These are phyloP conservation scores for Stichodactyla helianthus DNA, from an alignment of 64 coral and sea anemone genomes.

Conservation along the genomic window DNA sequence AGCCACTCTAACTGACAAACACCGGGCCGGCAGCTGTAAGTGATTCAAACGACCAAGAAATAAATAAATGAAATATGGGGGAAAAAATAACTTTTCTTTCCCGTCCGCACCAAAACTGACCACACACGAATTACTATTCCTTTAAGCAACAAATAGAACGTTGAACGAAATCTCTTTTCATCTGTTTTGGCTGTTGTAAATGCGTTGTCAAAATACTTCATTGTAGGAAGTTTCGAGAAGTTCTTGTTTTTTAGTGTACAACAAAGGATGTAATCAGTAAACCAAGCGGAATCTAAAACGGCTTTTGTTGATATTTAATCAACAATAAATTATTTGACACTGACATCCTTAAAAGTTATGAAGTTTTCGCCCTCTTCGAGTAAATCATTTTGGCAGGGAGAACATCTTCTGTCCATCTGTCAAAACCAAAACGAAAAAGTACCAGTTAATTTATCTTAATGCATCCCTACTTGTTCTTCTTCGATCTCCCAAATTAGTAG, in stretches of 20 bases:
- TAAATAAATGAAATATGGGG: too few species aligned
- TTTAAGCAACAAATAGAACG: not conserved
- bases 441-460: not conserved
- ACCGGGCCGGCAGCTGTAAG: too few species aligned
- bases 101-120: too few species aligned
- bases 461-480: not conserved
- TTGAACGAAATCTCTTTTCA: not conserved
- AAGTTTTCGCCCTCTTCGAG: not conserved
- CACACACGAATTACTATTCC: too few species aligned
- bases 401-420: not conserved
- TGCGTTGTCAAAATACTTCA: not conserved
- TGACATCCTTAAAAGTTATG: slow-evolving; percentile 1
- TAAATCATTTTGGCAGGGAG: not conserved
- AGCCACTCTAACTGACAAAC: too few species aligned
- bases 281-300: not conserved
- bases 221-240: not conserved
- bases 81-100: too few species aligned
- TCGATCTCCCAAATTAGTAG: not conserved
- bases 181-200: not conserved
- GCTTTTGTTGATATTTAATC: slow-evolving; percentile 1
- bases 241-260: not conserved
- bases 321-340: not conserved
- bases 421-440: not conserved
- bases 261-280: not conserved
- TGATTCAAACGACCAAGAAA: too few species aligned